Evolutionary conservation across 2,888 invertebrate genomes (phyloP), one percentile per base, ranked within the genome.

Genomic region (Chouioia cunea): DNA sequence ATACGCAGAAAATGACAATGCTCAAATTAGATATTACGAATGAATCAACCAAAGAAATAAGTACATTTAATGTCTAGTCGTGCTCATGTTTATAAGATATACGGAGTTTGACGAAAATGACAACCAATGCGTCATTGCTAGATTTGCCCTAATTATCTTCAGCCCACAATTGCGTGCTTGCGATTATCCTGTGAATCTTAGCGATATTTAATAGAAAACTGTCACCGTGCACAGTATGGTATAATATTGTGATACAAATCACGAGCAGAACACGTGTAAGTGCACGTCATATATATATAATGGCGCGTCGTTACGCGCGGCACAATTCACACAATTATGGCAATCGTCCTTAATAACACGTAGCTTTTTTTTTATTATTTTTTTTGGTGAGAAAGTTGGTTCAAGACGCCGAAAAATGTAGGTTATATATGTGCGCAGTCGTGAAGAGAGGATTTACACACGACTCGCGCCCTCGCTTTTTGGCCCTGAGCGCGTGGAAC

Each of bases 271-370:
- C 4, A 16, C 27, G 23, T 4, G 36, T n/a, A n/a, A n/a, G n/a
- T n/a, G 36, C 20, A 3, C 15, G n/a, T 47, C 16, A 36, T 6
- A 56, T 2, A 36, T 54, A 18, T 2, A 54, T 53, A 53, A 54
- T n/a, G 27, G 20, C 15, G n/a, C n/a, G 22, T 18, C 20, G 56
- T 6, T 20, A 44, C 53, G 15, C n/a, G n/a, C 48, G 36, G 15
- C n/a, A 12, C 48, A 22, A 58, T 69, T 69, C 69, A 58, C 69
- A 69, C 69, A 56, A 69, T 58, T 50, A 58, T 46, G 22, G 15
- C 46, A n/a, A 1, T n/a, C 16, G 27, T 22, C 3, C 57, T 15
- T 52, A 54, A 54, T 22, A 22, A 36, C 56, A 4, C 27, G 56
- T 8, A 56, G 16, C 3, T 27, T 27, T 27, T 6, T 3, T 3